Conservation (phyloP, 1,140 invertebrate genomes). For the Neodiprion pinetum region DNA sequence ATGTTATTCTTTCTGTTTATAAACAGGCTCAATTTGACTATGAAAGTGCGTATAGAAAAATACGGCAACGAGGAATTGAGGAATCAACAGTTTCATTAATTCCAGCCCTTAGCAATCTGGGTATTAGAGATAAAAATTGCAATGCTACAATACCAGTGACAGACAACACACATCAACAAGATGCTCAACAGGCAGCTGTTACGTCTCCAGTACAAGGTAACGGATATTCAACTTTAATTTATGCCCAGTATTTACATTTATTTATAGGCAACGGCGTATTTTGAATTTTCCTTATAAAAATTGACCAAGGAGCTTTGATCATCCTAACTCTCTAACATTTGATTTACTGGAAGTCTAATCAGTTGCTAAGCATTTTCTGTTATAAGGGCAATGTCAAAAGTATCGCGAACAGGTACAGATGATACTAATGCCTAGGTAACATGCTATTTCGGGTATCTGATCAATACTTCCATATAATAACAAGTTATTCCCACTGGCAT, state of each 20-base stretch:
- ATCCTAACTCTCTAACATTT: background rate
- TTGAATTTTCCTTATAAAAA: background rate
- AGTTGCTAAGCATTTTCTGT: background rate
- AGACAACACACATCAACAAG: conserved; percentile 54
- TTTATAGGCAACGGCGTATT: no score
- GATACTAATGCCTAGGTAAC: background rate
- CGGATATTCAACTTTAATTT: conserved; percentile 11
- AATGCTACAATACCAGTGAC: conserved; percentile 69
- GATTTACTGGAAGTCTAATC: background rate
- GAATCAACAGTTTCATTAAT: conserved; percentile 51
- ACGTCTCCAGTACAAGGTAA: conserved; percentile 52
- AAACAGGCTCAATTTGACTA: conserved; percentile 53
- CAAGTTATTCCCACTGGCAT: background rate
- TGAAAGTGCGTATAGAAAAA: conserved; percentile 53
- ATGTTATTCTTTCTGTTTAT: no score
- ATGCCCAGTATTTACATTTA: conserved; percentile 10
- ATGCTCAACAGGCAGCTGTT: conserved; percentile 43
- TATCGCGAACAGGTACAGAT: background rate
- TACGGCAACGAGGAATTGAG: conserved; percentile 48
- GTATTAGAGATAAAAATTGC: conserved; percentile 72
- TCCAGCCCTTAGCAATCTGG: conserved; percentile 55
- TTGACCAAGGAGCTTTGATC: background rate
- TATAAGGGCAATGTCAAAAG: background rate
- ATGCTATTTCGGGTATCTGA: background rate
- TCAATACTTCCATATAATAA: background rate